phyloP scores from a whole-genome alignment of 2,888 invertebrate genomes.

The Cerastoderma edule region DNA sequence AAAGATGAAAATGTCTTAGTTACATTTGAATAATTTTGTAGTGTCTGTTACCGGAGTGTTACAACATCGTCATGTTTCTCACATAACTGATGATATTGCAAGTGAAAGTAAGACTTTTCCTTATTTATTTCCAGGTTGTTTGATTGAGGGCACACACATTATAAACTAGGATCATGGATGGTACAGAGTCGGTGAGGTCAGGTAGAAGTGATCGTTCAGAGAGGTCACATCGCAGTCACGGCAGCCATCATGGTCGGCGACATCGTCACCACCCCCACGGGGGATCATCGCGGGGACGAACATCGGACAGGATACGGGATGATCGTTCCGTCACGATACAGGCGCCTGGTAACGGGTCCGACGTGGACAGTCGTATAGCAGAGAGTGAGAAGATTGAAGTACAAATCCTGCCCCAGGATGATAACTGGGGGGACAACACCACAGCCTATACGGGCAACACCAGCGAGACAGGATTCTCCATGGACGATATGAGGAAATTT shows the following conservation, averaged over 20 bases:
- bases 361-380: slow-evolving; percentile 64
- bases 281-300: slow-evolving; percentile 59
- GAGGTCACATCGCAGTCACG: slow-evolving; percentile 85
- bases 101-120: background rate
- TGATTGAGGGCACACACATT: no score
- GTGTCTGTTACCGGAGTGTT: no score
- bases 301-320: slow-evolving; percentile 69
- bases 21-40: no score
- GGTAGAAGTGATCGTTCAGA: slow-evolving; percentile 92
- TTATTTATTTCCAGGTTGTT: background rate
- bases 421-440: slow-evolving; percentile 99
- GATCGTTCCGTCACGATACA: slow-evolving; percentile 80
- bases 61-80: no score
- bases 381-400: slow-evolving; percentile 90
- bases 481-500: slow-evolving; percentile 89
- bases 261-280: slow-evolving; percentile 66
- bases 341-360: slow-evolving; percentile 73
- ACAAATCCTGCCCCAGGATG: slow-evolving; percentile 97
- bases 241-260: slow-evolving; percentile 70
- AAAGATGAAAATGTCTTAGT: no score
- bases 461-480: slow-evolving; percentile 96
- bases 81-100: no score
- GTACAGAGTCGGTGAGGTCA: slow-evolving; percentile 96
- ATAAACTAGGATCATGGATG: slow-evolving; percentile 83
- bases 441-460: slow-evolving; percentile 98